These are phyloP conservation scores for Batillaria attramentaria DNA, from an alignment of 1,140 invertebrate species.

Conservation along the genomic window DNA sequence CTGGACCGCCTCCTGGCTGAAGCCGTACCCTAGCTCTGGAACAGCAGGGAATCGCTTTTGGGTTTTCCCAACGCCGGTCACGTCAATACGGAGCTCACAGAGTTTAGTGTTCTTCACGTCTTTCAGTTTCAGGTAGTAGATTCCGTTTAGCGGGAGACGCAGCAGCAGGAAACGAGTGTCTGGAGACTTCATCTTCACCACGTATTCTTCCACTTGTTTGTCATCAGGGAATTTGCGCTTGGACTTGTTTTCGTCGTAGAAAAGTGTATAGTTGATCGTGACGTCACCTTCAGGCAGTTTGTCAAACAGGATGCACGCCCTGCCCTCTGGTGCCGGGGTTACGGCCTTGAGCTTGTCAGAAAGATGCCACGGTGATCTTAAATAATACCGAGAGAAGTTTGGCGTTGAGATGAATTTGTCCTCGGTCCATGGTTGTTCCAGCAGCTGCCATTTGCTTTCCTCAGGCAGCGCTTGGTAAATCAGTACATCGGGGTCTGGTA, in stretches of 20 bases:
- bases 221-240: slow-evolving; percentile 1
- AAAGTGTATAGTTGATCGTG: not conserved
- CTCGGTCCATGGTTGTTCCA: not conserved
- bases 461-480: not conserved
- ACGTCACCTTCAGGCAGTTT: not conserved
- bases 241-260: slow-evolving; percentile 14
- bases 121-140: not conserved
- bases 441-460: slow-evolving; percentile 8
- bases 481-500: not conserved
- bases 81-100: not conserved
- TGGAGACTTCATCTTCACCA: not conserved
- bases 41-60: not conserved
- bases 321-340: not conserved
- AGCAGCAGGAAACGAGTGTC: not conserved
- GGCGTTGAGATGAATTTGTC: slow-evolving; percentile 1
- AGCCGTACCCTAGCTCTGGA: not conserved
- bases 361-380: not conserved
- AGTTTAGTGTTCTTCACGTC: not conserved
- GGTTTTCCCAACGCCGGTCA: not conserved
- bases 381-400: not conserved
- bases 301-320: not conserved
- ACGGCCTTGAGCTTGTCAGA: not conserved
- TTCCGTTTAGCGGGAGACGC: not conserved
- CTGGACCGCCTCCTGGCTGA: slow-evolving; percentile 13
- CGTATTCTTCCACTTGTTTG: not conserved